These are phyloP conservation scores for Megathymus violae DNA, from an alignment of 1,140 invertebrate species.

Conservation along the genomic window DNA sequence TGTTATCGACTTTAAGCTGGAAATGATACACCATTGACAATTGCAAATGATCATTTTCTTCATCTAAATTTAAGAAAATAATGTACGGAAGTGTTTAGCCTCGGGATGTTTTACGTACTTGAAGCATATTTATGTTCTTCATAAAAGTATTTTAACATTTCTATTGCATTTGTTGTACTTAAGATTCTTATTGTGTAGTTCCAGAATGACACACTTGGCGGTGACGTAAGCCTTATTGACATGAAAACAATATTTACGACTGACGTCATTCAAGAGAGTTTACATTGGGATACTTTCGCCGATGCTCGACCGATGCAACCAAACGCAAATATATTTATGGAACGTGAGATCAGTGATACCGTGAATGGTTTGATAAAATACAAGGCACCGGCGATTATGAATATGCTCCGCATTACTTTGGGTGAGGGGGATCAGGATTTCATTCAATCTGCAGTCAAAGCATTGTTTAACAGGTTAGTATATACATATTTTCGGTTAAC, in stretches of 20 bases:
- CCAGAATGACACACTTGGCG: constrained; percentile 43
- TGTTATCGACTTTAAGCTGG: too few relatives aligned
- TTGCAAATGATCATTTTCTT: too few relatives aligned
- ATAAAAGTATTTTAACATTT: too few relatives aligned
- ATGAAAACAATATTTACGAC: constrained; percentile 66
- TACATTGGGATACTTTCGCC: constrained; percentile 54
- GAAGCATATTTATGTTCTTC: too few relatives aligned
- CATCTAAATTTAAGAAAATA: too few relatives aligned
- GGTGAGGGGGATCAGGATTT: constrained; percentile 52
- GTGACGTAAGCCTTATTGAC: constrained; percentile 54
- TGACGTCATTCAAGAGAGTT: constrained; percentile 71
- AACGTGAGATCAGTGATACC: constrained; percentile 52
- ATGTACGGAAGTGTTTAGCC: too few relatives aligned
- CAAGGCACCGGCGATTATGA: constrained; percentile 65
- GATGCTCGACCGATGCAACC: constrained; percentile 42
- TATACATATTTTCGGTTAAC: constrained; percentile 2
- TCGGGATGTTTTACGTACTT: too few relatives aligned
- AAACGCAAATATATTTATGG: constrained; percentile 47
- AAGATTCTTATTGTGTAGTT: too few relatives aligned
- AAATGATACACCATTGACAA: too few relatives aligned
- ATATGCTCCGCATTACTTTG: constrained; percentile 57
- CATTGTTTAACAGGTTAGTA: constrained; percentile 49
- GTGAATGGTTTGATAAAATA: constrained; percentile 52
- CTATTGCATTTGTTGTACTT: too few relatives aligned
- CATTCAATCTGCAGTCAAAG: constrained; percentile 51